Base-by-base conservation (phyloP, 2,113 vertebrate species). In the Bettongia penicillata region DNA sequence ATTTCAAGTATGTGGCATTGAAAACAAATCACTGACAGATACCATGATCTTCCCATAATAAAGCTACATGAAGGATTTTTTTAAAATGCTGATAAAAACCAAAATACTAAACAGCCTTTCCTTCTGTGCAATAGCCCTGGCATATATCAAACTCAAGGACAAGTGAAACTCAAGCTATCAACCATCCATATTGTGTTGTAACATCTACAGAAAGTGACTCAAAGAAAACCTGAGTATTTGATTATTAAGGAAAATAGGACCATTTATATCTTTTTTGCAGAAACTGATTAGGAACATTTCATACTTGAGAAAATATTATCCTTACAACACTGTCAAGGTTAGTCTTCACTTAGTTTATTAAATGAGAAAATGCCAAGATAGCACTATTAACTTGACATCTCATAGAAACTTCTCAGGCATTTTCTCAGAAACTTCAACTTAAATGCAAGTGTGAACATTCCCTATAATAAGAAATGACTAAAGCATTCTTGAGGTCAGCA, bases 351-450 rank as follows among this genome's bases (percentile, higher is more conserved):
- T 95, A 91, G 22, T 96, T 93, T 96, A 57, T 51, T 53, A 57
- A 61, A 95, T 92, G 77, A 94, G 84, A 94, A 97, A 95, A 94
- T 92, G 89, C 3, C 37, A 97, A 90, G 31, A 3, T 6, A 90
- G 31, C 49, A 31, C 6, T 90, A 51, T 43, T 52, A 77, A 96
- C 51, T 90, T 49, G 61, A 53, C 47, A 95, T n/a, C 51, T 90
- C 48, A 3, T 53, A 6, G 14, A 57, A 28, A 5, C 48, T 51
- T 68, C 28, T 53, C 31, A 90, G 9, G 0, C 22, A 92, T 61
- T 90, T 95, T 93, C 26, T 93, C 49, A 89, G 89, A 93, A 89
- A 55, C 31, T 53, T 92, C 5, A 11, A 14, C 90, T 91, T 91
- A 84, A 84, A 84, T 84, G n/a, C 16, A 43, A 84, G 31, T 77